Base-by-base conservation (phyloP, 1,140 invertebrate genomes). In the Neodiprion pinetum region DNA sequence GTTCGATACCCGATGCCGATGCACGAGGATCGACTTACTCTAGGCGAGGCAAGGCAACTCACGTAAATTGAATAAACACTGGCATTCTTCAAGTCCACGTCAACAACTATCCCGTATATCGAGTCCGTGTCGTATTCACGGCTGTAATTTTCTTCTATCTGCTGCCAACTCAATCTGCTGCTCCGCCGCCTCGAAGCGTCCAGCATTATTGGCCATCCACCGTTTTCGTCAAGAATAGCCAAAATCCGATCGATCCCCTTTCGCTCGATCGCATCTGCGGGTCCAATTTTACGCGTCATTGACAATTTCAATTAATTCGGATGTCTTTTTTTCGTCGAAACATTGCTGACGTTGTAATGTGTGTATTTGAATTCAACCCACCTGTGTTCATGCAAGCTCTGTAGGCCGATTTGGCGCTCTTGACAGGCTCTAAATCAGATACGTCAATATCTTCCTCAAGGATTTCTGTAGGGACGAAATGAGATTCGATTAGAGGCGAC, bases 121-220 rank as follows among this genome's bases (percentile, higher is more conserved):
- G 53, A 61, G n/a, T 17, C 53, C 11, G 8, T 61, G 53, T 17
- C n/a, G 53, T 61, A 61, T 61, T 17, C 11, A 14, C 53, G 53
- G n/a, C 11, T 61, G 53, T 61, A 61, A 17, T 61, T 61, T 61
- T 61, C 53, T 61, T 61, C 53, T 12, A 79, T 76, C 9, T 77
- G 78, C 47, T 76, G 76, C 81, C 84, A 86, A 72, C 80, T 72
- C 50, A 83, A 85, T 0, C 65, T n/a, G 21, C 73, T 70, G 49
- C 71, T 48, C 28, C 74, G 53, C 53, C 11, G 53, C n/a, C n/a
- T 70, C 81, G 81, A 84, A 23, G 70, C 70, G 4, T 74, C 50
- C 7, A 72, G 67, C 1, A 81, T 75, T 76, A 88, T 83, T 7
- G 87, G 87, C 87, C 87, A 89, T 7, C 85, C 85, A 1, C 87